Conservation (phyloP, 2,888 invertebrate genomes). For the Boloria euphrosyne region DNA sequence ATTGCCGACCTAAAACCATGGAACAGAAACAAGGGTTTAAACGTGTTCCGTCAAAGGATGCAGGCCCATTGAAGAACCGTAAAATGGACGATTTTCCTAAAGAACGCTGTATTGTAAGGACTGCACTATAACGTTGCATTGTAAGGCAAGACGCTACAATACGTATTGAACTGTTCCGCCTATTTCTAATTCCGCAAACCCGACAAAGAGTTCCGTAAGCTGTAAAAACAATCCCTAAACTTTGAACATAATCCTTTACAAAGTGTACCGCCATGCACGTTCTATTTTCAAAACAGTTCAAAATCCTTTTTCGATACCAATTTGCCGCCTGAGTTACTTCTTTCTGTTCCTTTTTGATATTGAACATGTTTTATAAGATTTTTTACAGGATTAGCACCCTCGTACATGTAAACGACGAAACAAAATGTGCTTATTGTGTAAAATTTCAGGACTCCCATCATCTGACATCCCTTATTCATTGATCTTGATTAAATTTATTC, state of each 20-base stretch:
- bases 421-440: neutral
- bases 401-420: constrained; percentile 23
- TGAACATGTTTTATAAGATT: constrained; percentile 61
- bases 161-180: constrained; percentile 54
- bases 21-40: constrained; percentile 68
- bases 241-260: constrained; percentile 72
- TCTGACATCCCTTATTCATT: no score
- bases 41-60: constrained; percentile 57
- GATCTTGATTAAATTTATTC: no score
- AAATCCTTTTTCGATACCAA: constrained; percentile 78
- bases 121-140: constrained; percentile 50
- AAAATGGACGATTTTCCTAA: constrained; percentile 60
- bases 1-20: constrained; percentile 64
- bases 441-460: no score
- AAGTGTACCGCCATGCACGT: constrained; percentile 64
- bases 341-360: constrained; percentile 57
- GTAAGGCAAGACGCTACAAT: constrained; percentile 40
- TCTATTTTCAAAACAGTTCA: constrained; percentile 80
- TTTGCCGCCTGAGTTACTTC: constrained; percentile 75
- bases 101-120: constrained; percentile 38
- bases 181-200: constrained; percentile 56
- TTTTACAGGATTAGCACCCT: constrained; percentile 48
- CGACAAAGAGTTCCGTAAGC: constrained; percentile 77
- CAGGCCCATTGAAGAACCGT: constrained; percentile 62
- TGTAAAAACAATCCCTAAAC: constrained; percentile 78